Conservation (phyloP, 2,888 invertebrate genomes). For the Drosophila yooni region DNA sequence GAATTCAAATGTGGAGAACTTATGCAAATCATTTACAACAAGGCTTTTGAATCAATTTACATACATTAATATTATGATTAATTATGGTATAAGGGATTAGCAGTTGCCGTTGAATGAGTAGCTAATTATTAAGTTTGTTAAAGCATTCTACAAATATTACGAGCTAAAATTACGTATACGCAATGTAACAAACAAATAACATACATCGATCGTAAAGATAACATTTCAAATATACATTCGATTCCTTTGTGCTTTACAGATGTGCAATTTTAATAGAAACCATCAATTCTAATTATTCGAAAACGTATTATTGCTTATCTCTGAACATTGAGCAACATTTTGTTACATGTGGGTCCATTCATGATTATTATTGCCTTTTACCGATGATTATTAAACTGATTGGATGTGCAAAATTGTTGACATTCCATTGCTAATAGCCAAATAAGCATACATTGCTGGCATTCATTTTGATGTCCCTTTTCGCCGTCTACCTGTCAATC, state of each 20-base stretch:
- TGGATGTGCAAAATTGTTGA: slow-evolving; percentile 3
- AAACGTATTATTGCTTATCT: neutral
- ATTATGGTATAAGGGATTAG: neutral
- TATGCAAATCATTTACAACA: slow-evolving; percentile 1
- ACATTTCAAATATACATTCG: neutral
- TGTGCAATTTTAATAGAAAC: neutral
- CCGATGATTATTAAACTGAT: neutral
- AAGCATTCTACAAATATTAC: neutral
- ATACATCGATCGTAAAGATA: neutral
- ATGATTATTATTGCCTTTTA: neutral
- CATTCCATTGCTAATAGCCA: neutral
- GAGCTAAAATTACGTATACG: slow-evolving; percentile 45
- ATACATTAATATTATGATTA: neutral
- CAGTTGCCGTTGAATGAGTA: neutral
- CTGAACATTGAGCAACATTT: neutral
- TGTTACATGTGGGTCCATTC: neutral
- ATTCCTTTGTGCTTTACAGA: neutral
- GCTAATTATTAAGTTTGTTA: neutral
- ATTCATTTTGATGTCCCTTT: neutral
- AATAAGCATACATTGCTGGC: neutral
- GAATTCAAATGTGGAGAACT: slow-evolving; percentile 5
- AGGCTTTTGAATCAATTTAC: neutral
- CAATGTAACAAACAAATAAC: slow-evolving; percentile 6
- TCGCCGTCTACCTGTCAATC: neutral
- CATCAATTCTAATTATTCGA: neutral